Evolutionary conservation across 2,113 vertebrate genomes (phyloP), one percentile per base, ranked within the genome.

Genomic region (Osmerus mordax): DNA sequence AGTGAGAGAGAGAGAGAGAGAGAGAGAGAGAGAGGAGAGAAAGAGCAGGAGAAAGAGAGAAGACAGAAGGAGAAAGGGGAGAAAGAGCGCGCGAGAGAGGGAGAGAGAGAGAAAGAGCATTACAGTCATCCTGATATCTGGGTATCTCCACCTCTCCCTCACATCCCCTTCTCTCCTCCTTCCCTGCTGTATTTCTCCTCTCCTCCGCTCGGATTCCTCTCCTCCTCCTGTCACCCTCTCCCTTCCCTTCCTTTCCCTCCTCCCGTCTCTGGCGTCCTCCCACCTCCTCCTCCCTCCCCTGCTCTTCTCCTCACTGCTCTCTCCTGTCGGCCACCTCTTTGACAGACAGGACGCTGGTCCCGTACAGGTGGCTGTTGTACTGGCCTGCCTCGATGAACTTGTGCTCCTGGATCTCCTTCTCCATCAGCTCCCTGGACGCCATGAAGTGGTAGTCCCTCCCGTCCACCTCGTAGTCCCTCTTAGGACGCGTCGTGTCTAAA

Each of bases 331-430:
- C 95, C 51, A 99, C 97, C 87, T 97, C 95, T 87, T 89, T 90
- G 64, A 99, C 97, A 25, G 96, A 98, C 63, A 98, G 97, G 70
- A 99, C 95, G 73, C 97, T 99, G 76, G 97, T 99, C 72, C 97
- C 97, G 75, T 99, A 99, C 28, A 99, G 94, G 64, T 99, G 97
- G 82, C 93, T 96, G 91, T 99, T 99, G 83, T 99, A 99, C 81
- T 99, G 97, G 23, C 97, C 97, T 3, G 97, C 97, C 89, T 99
- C 97, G 60, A 99, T 99, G 87, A 99, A 99, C 83, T 95, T 96
- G 89, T 99, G 97, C 80, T 99, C 97, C 83, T 99, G 97, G 75
- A 99, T 99, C 85, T 99, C 97, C 78, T 91, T 94, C 86, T 99
- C 97, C 97, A 99, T 99, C 72, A 96, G 95, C 68, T 99, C 97